Evolutionary conservation across 2,113 vertebrate species (phyloP), one percentile per base, ranked within the genome.

Genomic region (Tauraco erythrolophus): DNA sequence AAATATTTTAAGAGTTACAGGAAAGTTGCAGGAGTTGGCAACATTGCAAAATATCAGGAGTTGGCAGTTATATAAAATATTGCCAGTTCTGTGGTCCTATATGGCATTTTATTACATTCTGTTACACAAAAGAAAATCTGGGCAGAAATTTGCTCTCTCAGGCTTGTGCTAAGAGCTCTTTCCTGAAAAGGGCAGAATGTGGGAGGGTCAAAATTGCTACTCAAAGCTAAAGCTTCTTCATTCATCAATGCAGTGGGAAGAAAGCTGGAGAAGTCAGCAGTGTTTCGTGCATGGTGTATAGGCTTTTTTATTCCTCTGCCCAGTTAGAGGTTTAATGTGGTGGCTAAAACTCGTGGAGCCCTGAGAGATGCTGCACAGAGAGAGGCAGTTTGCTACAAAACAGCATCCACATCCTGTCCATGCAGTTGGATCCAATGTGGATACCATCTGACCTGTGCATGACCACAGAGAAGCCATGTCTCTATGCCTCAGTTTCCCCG

Each of bases 251-350:
- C 22, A 79, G 25, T 1, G 5, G 43, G 48, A 90, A 71, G 39
- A 83, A 85, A 56, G 48, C 15, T 64, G 70, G 62, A 79, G 60
- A 41, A 78, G 9, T 46, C 46, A 71, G 31, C 28, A 62, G 43
- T 4, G 1, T 76, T 85, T 93, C 0, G 0, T 85, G n/a, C 6
- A 0, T 64, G 31, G 21, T 66, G 4, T 75, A 16, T 19, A 43
- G 46, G 28, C 15, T 79, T 89, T 79, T 66, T 78, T 43, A 60
- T 76, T 85, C 43, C n/a, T 88, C 23, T 84, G 46, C 57, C 19
- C 41, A 80, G 6, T 60, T 25, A 27, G 62, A 72, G 22, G 33
- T 61, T 85, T 80, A 31, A 30, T 57, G 43, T 48, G 25, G 21
- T 54, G 24, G 70, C 21, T 64, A 58, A 72, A 84, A 30, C 11